A percentile compares a stretch with the other conserved stretches of the same genome.
Conservation (phyloP, 2,113 vertebrate species). For the Chaetodon trifascialis region DNA sequence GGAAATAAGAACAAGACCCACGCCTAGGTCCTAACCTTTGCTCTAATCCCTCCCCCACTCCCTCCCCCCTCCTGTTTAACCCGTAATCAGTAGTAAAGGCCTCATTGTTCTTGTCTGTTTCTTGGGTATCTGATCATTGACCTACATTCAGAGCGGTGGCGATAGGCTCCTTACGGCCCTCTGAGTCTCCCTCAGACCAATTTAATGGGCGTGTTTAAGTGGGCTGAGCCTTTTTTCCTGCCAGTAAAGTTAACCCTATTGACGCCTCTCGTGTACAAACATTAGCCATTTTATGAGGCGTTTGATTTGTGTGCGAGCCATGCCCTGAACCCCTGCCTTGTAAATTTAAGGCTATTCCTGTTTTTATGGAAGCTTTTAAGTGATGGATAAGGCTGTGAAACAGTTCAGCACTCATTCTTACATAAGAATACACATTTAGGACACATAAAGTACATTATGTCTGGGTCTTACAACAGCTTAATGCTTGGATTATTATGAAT, state of each 20-base stretch:
- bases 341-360: conserved; percentile 47
- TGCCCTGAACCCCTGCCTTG: conserved; percentile 28
- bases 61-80: conserved; percentile 62
- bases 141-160: conserved; percentile 78
- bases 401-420: conserved; percentile 38
- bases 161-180: conserved; percentile 70
- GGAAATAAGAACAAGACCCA: conserved; percentile 62
- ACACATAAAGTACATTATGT: conserved; percentile 40
- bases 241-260: conserved; percentile 71
- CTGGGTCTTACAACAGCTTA: conserved; percentile 37
- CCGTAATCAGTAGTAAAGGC: conserved; percentile 77
- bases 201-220: conserved; percentile 53
- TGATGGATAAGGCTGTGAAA: conserved; percentile 53
- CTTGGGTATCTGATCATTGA: conserved; percentile 81
- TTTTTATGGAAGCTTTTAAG: conserved; percentile 60
- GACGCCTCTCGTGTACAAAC: conserved; percentile 32
- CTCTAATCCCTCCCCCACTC: conserved; percentile 61
- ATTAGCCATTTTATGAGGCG: conserved; percentile 48
- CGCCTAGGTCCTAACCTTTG: conserved; percentile 75
- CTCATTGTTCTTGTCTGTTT: conserved; percentile 79
- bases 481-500: conserved; percentile 53
- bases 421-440: conserved; percentile 57
- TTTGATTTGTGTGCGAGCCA: conserved; percentile 58
- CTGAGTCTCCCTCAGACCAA: conserved; percentile 38
- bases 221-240: conserved; percentile 31